Conservation (phyloP, 92 coral and sea anemone species). For the Phenganax stokvisi region DNA sequence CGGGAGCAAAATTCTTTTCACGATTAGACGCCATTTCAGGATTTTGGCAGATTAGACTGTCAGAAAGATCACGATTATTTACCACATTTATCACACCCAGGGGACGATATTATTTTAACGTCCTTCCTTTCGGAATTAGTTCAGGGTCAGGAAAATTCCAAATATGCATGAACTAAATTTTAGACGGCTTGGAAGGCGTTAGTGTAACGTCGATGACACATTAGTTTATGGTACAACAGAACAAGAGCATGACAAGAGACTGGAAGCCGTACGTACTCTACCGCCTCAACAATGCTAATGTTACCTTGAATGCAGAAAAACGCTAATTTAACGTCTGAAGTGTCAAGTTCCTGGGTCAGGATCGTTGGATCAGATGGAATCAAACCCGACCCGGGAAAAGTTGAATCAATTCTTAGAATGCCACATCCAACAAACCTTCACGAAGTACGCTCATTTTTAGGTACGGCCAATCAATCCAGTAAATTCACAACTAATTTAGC, state of each 20-base stretch:
- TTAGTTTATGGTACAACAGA: neutral
- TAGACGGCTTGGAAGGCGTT: neutral
- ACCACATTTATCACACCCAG: slow-evolving; percentile 62
- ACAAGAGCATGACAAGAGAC: neutral
- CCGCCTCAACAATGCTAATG: no score
- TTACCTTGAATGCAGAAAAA: neutral
- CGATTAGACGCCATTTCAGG: slow-evolving; percentile 61
- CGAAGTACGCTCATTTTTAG: no score
- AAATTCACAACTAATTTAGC: neutral
- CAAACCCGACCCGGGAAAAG: no score
- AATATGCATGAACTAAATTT: neutral
- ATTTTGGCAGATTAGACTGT: slow-evolving; percentile 63
- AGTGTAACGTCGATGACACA: neutral
- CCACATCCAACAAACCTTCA: no score
- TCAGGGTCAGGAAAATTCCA: neutral
- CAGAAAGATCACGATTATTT: slow-evolving; percentile 40
- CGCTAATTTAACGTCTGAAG: neutral
- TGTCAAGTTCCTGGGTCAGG: neutral
- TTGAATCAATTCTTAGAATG: no score
- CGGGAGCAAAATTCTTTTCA: slow-evolving; percentile 61
- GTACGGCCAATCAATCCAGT: neutral
- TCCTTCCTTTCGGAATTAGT: neutral
- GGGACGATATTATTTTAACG: slow-evolving; percentile 41
- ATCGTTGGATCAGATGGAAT: neutral
- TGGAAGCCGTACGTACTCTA: no score